Conservation (phyloP, 2,888 invertebrate genomes). For the Neoascia interrupta region DNA sequence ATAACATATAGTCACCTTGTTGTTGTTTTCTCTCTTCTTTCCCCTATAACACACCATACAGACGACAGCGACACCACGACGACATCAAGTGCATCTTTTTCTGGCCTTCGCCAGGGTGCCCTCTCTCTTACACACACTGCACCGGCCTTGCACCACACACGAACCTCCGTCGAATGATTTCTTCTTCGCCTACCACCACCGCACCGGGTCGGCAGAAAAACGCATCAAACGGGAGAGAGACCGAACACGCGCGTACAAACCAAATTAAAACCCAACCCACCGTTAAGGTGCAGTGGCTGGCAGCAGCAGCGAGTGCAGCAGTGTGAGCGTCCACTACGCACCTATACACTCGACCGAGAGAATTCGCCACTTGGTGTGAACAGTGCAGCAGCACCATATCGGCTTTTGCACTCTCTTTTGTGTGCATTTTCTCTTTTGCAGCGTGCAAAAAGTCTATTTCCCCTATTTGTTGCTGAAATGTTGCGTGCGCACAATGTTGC, state of each 20-base stretch:
- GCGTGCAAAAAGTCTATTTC: no score
- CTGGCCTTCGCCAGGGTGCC: conserved; percentile 3
- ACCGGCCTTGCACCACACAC: conserved; percentile 47
- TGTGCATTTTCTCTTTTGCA: conserved; percentile 67
- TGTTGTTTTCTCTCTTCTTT: conserved; percentile 39
- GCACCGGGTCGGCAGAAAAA: conserved; percentile 40
- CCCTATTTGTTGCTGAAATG: no score
- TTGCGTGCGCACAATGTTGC: conserved; percentile 69
- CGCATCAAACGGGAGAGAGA: conserved; percentile 63
- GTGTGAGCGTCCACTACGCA: conserved; percentile 59
- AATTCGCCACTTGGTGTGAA: conserved; percentile 39
- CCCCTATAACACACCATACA: neutral
- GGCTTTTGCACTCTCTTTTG: conserved; percentile 57
- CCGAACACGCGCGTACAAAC: conserved; percentile 62
- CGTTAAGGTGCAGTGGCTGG: conserved; percentile 51
- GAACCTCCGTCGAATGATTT: conserved; percentile 18
- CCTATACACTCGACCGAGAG: conserved; percentile 34
- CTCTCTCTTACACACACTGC: conserved; percentile 51
- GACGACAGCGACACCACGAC: neutral
- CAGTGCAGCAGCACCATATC: conserved; percentile 16
- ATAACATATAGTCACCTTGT: conserved; percentile 56
- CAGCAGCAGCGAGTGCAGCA: conserved; percentile 25
- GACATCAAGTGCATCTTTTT: conserved; percentile 54
- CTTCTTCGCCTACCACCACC: conserved; percentile 28
- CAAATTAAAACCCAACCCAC: conserved; percentile 68